Percentiles rank a stretch among this genome's conserved stretches.
These are phyloP conservation scores for Cataglyphis rosenhaueri DNA, from an alignment of 2,888 invertebrate species.

Conservation along the genomic window DNA sequence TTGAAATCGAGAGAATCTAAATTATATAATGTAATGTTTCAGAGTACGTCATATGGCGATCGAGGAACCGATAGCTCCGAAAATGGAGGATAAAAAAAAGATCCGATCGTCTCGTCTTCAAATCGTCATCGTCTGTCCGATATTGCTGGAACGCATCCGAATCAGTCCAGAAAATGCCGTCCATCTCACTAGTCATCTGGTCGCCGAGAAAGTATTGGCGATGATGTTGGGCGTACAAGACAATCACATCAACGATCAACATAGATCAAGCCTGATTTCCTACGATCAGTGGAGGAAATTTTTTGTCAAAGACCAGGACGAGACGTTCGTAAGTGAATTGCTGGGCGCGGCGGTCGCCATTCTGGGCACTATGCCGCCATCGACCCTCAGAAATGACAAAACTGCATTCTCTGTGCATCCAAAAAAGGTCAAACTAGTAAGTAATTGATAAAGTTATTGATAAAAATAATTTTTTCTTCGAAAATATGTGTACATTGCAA, in stretches of 20 bases:
- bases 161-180: conserved; percentile 87
- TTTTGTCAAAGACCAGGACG: conserved; percentile 93
- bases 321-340: conserved; percentile 93
- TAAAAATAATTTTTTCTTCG: not conserved
- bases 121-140: conserved; percentile 93
- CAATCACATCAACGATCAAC: conserved; percentile 89
- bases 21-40: conserved; percentile 39
- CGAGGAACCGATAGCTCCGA: conserved; percentile 88
- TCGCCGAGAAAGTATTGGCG: conserved; percentile 91
- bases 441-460: conserved; percentile 67
- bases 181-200: conserved; percentile 87
- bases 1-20: not conserved
- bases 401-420: conserved; percentile 91
- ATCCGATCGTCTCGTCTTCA: conserved; percentile 90
- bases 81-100: conserved; percentile 86
- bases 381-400: conserved; percentile 86
- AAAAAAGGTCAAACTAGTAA: conserved; percentile 92
- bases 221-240: conserved; percentile 93
- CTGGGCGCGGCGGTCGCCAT: conserved; percentile 93
- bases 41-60: conserved; percentile 92
- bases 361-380: conserved; percentile 86
- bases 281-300: conserved; percentile 94
- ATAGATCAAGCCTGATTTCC: conserved; percentile 89
- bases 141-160: conserved; percentile 88
- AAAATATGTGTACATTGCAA: not conserved